These are phyloP conservation scores for Watersipora subatra DNA, from an alignment of 1,140 invertebrate species.

Conservation along the genomic window DNA sequence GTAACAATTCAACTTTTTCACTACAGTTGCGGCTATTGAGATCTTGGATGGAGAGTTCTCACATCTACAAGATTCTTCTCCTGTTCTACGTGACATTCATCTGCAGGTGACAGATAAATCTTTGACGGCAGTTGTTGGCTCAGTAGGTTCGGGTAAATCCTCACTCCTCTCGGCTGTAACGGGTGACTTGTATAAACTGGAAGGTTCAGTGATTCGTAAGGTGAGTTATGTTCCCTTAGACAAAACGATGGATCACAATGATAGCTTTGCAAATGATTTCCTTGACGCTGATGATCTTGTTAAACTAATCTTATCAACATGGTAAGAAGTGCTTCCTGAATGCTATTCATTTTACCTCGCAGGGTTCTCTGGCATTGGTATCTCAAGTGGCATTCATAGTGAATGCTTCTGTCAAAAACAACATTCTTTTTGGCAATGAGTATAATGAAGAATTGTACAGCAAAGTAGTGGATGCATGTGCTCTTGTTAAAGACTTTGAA, in stretches of 20 bases:
- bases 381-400: conserved; percentile 72
- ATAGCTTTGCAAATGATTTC: no score
- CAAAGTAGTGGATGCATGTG: conserved; percentile 42
- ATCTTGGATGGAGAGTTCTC: not conserved
- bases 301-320: not conserved
- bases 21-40: no score
- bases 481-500: conserved; percentile 54
- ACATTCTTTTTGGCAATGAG: conserved; percentile 57
- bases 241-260: no score
- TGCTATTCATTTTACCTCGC: conserved; percentile 5
- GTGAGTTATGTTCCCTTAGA: no score
- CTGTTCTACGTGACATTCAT: conserved; percentile 8
- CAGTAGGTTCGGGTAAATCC: conserved; percentile 46
- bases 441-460: conserved; percentile 42
- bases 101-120: conserved; percentile 18
- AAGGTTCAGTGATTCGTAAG: conserved; percentile 23
- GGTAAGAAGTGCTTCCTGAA: not conserved
- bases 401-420: conserved; percentile 64
- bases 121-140: conserved; percentile 42
- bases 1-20: no score
- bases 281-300: not conserved
- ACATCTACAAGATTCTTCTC: not conserved
- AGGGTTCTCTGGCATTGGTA: conserved; percentile 55
- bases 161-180: conserved; percentile 45
- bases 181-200: conserved; percentile 37